Base-by-base conservation (phyloP, 2,888 invertebrate species). In the Busseola fusca region DNA sequence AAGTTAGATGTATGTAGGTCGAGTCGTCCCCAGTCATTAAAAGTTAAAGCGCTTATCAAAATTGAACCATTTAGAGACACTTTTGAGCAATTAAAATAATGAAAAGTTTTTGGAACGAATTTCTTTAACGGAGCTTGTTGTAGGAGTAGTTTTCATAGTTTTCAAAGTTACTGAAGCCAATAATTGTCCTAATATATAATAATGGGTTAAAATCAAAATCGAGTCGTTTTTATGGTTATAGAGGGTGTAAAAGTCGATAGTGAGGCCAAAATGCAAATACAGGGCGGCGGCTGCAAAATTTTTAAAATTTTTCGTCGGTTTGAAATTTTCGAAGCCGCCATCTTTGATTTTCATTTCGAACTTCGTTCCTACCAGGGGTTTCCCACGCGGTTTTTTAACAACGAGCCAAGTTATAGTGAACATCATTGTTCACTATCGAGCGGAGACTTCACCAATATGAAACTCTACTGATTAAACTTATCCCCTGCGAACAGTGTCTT, bases 391-490 rank as follows among this genome's bases (percentile, higher is more conserved):
- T 52, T 14, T 52, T 25, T 14, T 5, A 34, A 45, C n/a, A 48
- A 12, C 16, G 2, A 34, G 18, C 18, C 4, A 48, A 37, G 25
- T 25, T 42, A 21, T 40, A 14, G 25, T 18, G 56, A 54, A 14
- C 52, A 48, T 65, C 50, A 62, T 60, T 30, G 52, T 78, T 65
- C 42, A 57, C 45, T 58, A 66, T 54, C 56, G 25, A 74, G 66
- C 70, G 34, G 42, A 18, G 10, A 10, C 7, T 16, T 48, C 72
- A 82, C 75, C 64, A 67, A 69, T 66, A 74, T 34, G 58, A 64
- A 72, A 72, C 64, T 84, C 68, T 16, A 16, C 73, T 73, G 63
- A 74, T 76, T 58, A 74, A 82, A 84, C 72, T 85, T 83, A 76
- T 69, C 45, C 56, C 34, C 40, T 62, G 68, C 72, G 60, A 59